Conservation (phyloP, 2,113 vertebrate genomes). For the Gasterosteus nipponicus region DNA sequence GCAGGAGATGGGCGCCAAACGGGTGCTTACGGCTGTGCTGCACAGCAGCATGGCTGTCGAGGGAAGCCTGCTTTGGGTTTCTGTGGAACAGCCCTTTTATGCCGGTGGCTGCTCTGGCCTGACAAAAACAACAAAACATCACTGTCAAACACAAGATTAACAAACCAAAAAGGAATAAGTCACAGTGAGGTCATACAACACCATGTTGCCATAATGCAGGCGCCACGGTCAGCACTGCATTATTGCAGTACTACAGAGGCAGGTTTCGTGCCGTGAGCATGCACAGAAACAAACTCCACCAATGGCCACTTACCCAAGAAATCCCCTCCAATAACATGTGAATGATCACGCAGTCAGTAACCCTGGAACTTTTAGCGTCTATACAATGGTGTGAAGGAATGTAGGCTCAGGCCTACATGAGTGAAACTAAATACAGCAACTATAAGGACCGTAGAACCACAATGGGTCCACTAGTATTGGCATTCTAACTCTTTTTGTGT, state of each 20-base stretch:
- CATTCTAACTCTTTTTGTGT: neutral
- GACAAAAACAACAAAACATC: constrained; percentile 65
- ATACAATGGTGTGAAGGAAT: neutral
- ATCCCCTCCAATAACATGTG: neutral
- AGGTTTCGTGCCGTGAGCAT: constrained; percentile 40
- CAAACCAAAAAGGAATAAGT: neutral
- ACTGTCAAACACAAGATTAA: constrained; percentile 30
- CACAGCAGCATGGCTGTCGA: constrained; percentile 99
- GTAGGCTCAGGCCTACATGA: neutral
- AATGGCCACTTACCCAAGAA: neutral
- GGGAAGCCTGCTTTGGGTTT: constrained; percentile 96
- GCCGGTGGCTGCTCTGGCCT: constrained; percentile 92
- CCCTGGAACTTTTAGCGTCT: constrained; percentile 15
- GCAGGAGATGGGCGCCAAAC: constrained; percentile 92
- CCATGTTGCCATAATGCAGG: constrained; percentile 19
- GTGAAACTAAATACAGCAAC: neutral
- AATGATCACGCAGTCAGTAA: constrained; percentile 22
- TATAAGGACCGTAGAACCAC: neutral
- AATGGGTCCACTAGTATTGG: neutral
- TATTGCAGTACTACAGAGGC: constrained; percentile 19
- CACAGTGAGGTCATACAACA: neutral
- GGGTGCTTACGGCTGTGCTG: constrained; percentile 90
- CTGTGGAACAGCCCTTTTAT: constrained; percentile 99
- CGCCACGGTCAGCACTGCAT: constrained; percentile 3
- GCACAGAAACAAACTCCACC: constrained; percentile 21